Conservation (phyloP, 2,113 vertebrate species). For the Rhegmatorhina hoffmannsi region DNA sequence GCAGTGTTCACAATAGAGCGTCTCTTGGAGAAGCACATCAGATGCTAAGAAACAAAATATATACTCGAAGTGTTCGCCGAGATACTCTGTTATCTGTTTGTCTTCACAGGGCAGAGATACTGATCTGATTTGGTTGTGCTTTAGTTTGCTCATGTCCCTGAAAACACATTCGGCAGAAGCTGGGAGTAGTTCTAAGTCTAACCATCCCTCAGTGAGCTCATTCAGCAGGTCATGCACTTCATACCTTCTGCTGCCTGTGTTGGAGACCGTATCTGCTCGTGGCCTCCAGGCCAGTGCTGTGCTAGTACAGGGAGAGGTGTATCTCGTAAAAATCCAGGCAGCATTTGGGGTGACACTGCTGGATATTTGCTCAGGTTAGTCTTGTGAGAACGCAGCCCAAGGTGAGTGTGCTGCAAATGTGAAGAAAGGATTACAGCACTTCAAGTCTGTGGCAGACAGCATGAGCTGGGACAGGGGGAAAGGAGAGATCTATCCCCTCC, state of each 20-base stretch:
- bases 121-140: not conserved
- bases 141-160: not conserved
- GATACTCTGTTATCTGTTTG: not conserved
- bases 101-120: not conserved
- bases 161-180: not conserved
- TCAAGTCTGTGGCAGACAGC: not conserved
- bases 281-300: not conserved
- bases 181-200: not conserved
- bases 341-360: not conserved
- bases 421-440: not conserved
- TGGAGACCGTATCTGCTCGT: not conserved
- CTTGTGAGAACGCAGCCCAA: rapidly evolving
- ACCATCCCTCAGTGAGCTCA: not conserved
- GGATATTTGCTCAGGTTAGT: not conserved
- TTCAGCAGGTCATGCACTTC: not conserved
- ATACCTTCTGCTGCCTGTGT: not conserved
- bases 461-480: not conserved
- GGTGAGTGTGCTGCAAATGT: not conserved
- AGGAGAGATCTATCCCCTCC: not conserved
- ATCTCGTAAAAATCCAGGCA: not conserved
- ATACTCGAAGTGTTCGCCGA: not conserved
- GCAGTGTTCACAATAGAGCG: not conserved
- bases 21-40: not conserved
- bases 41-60: not conserved
- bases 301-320: not conserved